A percentile compares a stretch with the other conserved stretches of the same genome.
Evolutionary conservation across 2,888 invertebrate species (phyloP).

Genomic region (Stegana nigrithorax): DNA sequence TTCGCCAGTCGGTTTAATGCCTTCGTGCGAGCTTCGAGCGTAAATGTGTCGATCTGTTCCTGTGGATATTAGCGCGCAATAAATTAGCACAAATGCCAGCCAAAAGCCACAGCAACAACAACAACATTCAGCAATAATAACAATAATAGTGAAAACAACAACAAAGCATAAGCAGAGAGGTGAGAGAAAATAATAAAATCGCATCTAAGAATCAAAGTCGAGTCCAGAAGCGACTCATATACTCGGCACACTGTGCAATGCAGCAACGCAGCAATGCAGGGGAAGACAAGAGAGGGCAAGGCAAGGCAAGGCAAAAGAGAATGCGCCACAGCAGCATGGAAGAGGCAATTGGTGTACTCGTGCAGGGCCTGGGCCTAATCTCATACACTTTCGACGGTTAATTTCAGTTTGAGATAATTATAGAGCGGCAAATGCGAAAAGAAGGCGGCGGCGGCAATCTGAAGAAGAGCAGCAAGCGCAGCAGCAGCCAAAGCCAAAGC

Average conservation of each 20-base stretch:
- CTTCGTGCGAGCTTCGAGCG: not conserved
- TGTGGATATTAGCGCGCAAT: constrained; percentile 64
- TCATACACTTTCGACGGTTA: constrained; percentile 64
- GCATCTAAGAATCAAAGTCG: constrained; percentile 33
- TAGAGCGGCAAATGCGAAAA: constrained; percentile 52
- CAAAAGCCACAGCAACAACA: not conserved
- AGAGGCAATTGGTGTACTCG: not conserved
- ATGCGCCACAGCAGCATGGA: constrained; percentile 31
- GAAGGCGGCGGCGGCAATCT: constrained; percentile 19
- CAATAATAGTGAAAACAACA: not conserved
- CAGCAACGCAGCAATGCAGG: not conserved
- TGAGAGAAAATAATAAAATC: constrained; percentile 38
- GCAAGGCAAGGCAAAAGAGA: not conserved
- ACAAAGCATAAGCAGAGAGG: constrained; percentile 33
- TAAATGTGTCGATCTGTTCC: constrained; percentile 35
- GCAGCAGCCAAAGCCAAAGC: constrained; percentile 15
- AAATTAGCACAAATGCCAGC: constrained; percentile 54
- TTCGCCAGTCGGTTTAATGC: not conserved
- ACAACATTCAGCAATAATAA: not conserved
- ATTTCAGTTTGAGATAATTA: constrained; percentile 66
- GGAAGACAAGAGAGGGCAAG: not conserved
- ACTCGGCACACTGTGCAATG: constrained; percentile 3
- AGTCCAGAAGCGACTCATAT: constrained; percentile 29
- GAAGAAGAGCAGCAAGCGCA: not conserved
- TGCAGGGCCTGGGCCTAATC: constrained; percentile 45